Base-by-base conservation (phyloP, 1,140 invertebrate species). In the Papilio xuthus region DNA sequence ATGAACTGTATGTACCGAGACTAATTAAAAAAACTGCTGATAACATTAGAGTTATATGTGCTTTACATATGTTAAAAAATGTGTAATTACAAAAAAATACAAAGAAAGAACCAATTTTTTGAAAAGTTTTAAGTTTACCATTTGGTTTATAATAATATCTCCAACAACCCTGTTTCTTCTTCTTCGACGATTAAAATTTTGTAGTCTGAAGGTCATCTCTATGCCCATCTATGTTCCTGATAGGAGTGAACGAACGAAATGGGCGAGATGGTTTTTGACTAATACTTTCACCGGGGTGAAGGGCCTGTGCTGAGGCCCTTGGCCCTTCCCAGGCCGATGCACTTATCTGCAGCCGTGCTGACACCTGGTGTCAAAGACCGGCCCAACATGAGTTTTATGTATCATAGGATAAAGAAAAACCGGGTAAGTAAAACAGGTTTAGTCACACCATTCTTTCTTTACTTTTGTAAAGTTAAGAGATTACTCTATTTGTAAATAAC, bases 201-300 rank as follows among this genome's bases (percentile, higher is more conserved):
- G 50, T 53, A 53, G 50, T 53, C n/a, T 53, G 77, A 63, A 71
- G 80, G 23, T 69, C 80, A 72, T 80, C 85, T 85, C 85, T 81
- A 83, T 63, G 41, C 20, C 26, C 28, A 18, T 80, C 71, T 47
- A 71, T 84, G 83, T 90, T 72, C 85, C 20, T 42, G 78, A 79
- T 85, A 81, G 83, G 84, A 86, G 89, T 91, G 89, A 91, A 91
- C 86, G 89, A 91, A 91, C 89, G 80, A 90, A 88, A 91, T 91
- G 85, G 85, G 88, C 82, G 84, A 91, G 89, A 90, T 89, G 87
- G 81, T 83, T 82, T 86, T 81, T 80, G 78, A 82, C 78, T 78
- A 82, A 84, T 86, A 91, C 89, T 91, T 91, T 91, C 89, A 87
- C 89, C 87, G 88, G 77, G 89, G 87, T 90, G 80, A 89, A 90